Base-by-base conservation (phyloP, 2,888 invertebrate species). In the Galerucella calmariensis region DNA sequence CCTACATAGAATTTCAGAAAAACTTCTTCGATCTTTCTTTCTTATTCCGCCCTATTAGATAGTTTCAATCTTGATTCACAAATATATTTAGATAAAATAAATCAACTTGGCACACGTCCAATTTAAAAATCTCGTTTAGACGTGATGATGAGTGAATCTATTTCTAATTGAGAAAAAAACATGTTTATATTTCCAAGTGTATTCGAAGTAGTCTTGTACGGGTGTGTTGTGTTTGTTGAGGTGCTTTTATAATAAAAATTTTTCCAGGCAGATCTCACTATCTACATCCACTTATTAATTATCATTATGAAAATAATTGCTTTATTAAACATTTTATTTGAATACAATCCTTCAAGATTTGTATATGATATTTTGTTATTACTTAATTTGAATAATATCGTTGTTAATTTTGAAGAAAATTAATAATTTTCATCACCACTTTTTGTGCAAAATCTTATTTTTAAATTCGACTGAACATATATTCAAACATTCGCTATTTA, bases 131-230 rank as follows among this genome's bases (percentile, higher is more conserved):
- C 68, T 41, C 61, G 68, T 73, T 59, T 69, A 73, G 71, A 65
- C 63, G 69, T 73, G 66, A 76, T 76, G 75, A 74, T 73, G 77
- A 69, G 72, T 73, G 46, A 27, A 67, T 74, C 75, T 76, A 78
- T 79, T 79, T 77, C 76, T 44, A 76, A 79, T 75, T 73, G 53
- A 72, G 62, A 72, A 72, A 73, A 61, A 75, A 75, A 73, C 77
- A 71, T 75, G 77, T 77, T 78, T 73, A 68, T 71, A 72, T 76
- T 63, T 72, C 72, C 72, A 72, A 74, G 56, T 69, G 74, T 75
- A 71, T 72, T 73, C 69, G 48, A 62, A 73, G 75, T 78, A 78
- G 76, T 67, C 61, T 58, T 70, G 66, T 69, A 35, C 61, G 16
- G 16, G 46, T 20, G 46, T 65, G 46, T 65, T 20, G 27, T 27